Evolutionary conservation across 2,797 vertebrate species (phyloP).

Genomic region (Pseudomugil gertrudae): DNA sequence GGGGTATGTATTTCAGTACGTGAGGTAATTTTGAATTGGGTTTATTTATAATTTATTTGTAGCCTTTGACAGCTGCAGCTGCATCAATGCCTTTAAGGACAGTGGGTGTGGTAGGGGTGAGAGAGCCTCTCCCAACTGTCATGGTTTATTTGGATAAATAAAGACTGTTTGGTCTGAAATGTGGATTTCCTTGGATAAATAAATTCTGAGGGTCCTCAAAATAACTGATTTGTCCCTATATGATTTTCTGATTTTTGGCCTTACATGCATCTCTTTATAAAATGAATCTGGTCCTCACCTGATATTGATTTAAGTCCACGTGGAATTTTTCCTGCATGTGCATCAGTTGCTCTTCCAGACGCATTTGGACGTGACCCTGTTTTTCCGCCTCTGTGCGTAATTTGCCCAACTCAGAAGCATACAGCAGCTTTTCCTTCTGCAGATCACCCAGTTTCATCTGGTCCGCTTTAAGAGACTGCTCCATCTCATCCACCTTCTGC

Average conservation of each 20-base stretch:
- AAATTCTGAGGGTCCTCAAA: not conserved
- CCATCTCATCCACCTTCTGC: conserved; percentile 86
- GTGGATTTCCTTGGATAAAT: not conserved
- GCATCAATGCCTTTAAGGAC: conserved; percentile 30
- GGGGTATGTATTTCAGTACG: not conserved
- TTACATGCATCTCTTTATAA: not conserved
- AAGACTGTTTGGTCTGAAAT: not conserved
- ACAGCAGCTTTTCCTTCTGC: conserved; percentile 84
- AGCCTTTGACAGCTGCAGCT: conserved; percentile 34
- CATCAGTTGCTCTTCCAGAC: conserved; percentile 85
- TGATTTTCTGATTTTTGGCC: too few species aligned
- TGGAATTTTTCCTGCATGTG: conserved; percentile 83
- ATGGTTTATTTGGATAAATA: not conserved
- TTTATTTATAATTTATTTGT: conserved; percentile 1
- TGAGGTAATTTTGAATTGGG: not conserved
- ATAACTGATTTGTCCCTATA: too few species aligned
- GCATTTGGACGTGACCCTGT: conserved; percentile 81
- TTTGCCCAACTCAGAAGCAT: conserved; percentile 82
- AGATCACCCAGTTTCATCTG: conserved; percentile 80
- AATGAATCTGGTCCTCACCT: conserved; percentile 79
- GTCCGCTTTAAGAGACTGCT: conserved; percentile 81
- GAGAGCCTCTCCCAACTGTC: conserved; percentile 23
- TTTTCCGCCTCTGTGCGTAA: conserved; percentile 82
- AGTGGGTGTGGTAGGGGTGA: conserved; percentile 72
- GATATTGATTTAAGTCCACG: conserved; percentile 81